These are phyloP conservation scores for Zenarchopterus dispar DNA, from an alignment of 2,797 vertebrate genomes.

Conservation along the genomic window DNA sequence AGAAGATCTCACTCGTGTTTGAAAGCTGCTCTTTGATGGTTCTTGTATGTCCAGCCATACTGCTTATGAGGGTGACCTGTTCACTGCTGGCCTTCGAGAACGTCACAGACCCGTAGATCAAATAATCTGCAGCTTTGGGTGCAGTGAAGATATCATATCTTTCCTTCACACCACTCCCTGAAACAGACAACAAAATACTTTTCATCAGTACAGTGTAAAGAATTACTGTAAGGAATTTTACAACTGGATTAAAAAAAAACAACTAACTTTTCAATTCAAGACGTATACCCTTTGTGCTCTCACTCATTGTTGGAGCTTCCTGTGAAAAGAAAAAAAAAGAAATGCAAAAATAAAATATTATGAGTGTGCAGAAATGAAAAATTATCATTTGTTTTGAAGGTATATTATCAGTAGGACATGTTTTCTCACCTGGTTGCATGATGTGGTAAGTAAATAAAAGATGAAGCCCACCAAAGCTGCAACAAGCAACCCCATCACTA, in stretches of 20 bases:
- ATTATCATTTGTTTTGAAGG: too few species aligned
- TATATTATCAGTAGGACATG: too few species aligned
- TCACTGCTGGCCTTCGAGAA: rapidly evolving
- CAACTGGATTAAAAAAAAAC: conserved; percentile 1
- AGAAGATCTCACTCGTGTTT: rapidly evolving
- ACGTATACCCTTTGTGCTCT: not conserved
- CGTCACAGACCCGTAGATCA: conserved; percentile 49
- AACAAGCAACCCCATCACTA: conserved; percentile 25
- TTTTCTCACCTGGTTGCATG: conserved; percentile 49
- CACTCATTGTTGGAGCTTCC: rapidly evolving
- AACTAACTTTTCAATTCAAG: conserved; percentile 34
- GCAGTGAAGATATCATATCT: conserved; percentile 46
- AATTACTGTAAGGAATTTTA: not conserved
- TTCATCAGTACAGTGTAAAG: not conserved
- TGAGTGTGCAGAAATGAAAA: too few species aligned
- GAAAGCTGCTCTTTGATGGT: rapidly evolving
- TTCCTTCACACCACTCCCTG: not conserved
- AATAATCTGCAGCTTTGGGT: not conserved
- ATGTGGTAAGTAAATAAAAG: not conserved
- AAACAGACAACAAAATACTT: not conserved
- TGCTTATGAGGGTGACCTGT: not conserved
- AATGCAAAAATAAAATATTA: too few species aligned
- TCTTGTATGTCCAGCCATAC: rapidly evolving
- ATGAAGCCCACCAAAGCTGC: conserved; percentile 20
- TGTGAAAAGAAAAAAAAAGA: not conserved